Conservation (phyloP, 2,888 invertebrate genomes). For the Ophioninae sp. region DNA sequence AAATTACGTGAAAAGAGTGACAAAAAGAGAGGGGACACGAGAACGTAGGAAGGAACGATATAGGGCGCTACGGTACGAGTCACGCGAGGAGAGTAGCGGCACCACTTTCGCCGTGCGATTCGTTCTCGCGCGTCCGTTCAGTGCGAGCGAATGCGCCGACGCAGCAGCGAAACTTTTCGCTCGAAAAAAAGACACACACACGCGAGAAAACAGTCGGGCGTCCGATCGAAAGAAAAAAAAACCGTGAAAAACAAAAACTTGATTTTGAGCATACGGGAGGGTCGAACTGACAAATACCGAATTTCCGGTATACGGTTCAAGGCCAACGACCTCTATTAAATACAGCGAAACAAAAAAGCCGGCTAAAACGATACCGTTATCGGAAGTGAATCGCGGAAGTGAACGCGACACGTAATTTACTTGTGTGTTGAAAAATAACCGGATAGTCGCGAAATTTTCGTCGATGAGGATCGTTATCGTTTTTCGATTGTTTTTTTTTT, state of each 20-base stretch:
- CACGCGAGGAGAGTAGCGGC: conserved; percentile 54
- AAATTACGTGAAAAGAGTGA: background rate
- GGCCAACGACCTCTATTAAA: conserved; percentile 17
- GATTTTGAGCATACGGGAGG: background rate
- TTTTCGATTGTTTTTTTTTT: too few relatives aligned
- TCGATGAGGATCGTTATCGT: background rate
- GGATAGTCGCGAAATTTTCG: background rate
- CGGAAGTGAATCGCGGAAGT: conserved; percentile 6
- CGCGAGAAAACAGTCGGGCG: background rate
- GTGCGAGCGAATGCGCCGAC: conserved; percentile 32
- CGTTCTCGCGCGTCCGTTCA: conserved; percentile 56
- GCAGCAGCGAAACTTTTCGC: background rate
- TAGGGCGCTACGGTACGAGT: background rate
- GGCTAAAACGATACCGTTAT: conserved; percentile 7
- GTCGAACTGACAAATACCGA: background rate
- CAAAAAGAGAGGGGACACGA: background rate
- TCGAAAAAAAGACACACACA: background rate
- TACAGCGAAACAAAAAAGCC: conserved; percentile 5
- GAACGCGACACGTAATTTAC: background rate
- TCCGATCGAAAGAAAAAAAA: background rate
- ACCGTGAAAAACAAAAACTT: background rate
- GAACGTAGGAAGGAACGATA: background rate
- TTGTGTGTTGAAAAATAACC: background rate
- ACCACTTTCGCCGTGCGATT: conserved; percentile 61
- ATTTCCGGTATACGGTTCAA: background rate